Base-by-base conservation (phyloP, 2,797 vertebrate genomes). In the Lycodopsis pacificus region DNA sequence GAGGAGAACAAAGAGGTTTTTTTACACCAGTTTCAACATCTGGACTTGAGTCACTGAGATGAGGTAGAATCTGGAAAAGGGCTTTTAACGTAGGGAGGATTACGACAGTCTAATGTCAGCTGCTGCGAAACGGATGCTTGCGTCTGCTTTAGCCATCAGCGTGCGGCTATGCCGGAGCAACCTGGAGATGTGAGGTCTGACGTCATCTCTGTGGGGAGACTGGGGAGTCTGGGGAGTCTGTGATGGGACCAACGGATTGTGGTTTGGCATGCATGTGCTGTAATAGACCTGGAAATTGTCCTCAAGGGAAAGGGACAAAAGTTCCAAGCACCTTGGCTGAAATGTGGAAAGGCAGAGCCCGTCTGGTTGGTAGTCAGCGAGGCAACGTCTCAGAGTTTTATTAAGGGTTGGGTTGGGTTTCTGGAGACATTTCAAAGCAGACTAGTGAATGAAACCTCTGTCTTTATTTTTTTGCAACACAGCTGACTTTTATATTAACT, bases 401-500 rank as follows among this genome's bases (percentile, higher is more conserved):
- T 82, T 88, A 65, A 54, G 68, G 74, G 61, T 58, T 66, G 68
- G 74, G 61, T 58, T 66, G 77, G 69, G 44, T 36, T 83, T 85
- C 64, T 91, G 83, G 81, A 89, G 44, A 51, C 38, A n/a, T 83
- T 87, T 91, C 77, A 88, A 85, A 87, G 77, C 69, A 65, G 30
- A 54, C 77, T 64, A 81, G 90, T 94, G 90, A 94, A 94, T 89
- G 88, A 91, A 90, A 71, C 79, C 88, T 92, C 90, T 94, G 93
- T 94, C 82, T 73, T 65, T 51, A 40, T 62, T 53, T 25, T 25
- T 54, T 25, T 54, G 25, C 53, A 53, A 53, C 84, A 91, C 79
- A 84, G 88, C 81, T 80, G 85, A 89, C 75, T 86, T 88, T 85
- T 81, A 84, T 83, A 92, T 90, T 86, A 88, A 65, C 84, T 64